Evolutionary conservation across 2,888 invertebrate genomes (phyloP), one percentile per base, ranked within the genome.

Genomic region (Cephus pygmeus): DNA sequence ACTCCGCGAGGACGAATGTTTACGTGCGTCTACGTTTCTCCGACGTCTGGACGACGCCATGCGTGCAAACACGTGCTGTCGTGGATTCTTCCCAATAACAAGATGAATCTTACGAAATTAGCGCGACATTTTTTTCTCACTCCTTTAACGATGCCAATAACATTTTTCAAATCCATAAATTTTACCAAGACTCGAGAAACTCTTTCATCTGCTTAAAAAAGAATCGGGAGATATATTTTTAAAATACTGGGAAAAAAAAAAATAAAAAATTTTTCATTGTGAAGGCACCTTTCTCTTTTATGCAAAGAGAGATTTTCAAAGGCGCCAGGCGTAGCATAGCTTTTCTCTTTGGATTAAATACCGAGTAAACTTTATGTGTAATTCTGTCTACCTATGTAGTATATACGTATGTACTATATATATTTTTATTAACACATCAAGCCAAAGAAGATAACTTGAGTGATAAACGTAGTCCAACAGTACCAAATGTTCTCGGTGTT

Each of bases 61-160:
- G 73, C 73, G 73, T 73, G 33, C 31, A 40, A 75, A 75, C 56
- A 56, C 56, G 56, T 56, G 56, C 56, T 56, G 23, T 23, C 56
- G 23, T 9, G 9, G 9, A 56, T 56, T 23, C 56, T 23, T 56
- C 56, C 23, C 23, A 56, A 56, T 56, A 34, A 31, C 23, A 2
- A 23, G 23, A 56, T 2, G 56, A 56, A 56, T 56, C 2, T 56
- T 23, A 2, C 23, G 23, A 56, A 56, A 56, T 56, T 6, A 23
- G 23, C 23, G 2, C 56, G 9, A 56, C 23, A 56, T 23, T 56
- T 23, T 56, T 23, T 6, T 56, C 23, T 56, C 6, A 9, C 56
- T 23, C 56, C 23, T 23, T 0, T 56, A 23, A 56, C 56, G 9
- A 56, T 23, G 23, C 56, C 23, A 9, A 23, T 9, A 15, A 15